These are phyloP conservation scores for Melanerpes aurifrons DNA, from an alignment of 2,113 vertebrate species.

Conservation along the genomic window DNA sequence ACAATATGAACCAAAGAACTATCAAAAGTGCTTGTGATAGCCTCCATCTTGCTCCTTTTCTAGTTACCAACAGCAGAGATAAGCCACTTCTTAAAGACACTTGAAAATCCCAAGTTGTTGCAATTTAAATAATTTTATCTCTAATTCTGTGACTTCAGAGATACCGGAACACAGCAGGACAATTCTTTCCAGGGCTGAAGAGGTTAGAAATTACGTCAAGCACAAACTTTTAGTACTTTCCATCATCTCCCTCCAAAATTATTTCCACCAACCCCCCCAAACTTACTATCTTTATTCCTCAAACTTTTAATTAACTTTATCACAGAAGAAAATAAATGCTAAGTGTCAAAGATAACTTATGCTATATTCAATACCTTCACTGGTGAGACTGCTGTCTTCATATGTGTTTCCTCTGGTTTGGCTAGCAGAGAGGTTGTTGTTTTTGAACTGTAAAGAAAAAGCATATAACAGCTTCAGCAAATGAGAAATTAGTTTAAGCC, in stretches of 20 bases:
- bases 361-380: slow-evolving; percentile 63
- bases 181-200: neutral
- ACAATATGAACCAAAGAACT: neutral
- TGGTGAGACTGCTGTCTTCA: slow-evolving; percentile 48
- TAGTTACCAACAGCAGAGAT: neutral
- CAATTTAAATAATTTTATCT: neutral
- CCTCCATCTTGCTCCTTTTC: neutral
- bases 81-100: neutral
- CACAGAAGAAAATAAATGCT: neutral
- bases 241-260: neutral
- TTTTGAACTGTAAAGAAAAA: slow-evolving; percentile 63
- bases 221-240: neutral
- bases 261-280: neutral
- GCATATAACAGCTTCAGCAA: neutral
- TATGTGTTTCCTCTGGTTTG: slow-evolving; percentile 23
- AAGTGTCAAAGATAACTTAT: neutral
- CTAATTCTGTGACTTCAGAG: neutral
- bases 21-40: neutral
- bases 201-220: neutral
- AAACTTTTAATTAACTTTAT: neutral
- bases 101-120: neutral
- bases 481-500: neutral
- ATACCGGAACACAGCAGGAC: neutral
- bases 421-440: slow-evolving; percentile 42
- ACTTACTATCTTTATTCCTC: neutral